Base-by-base conservation (phyloP, 2,113 vertebrate species). In the Atlantisia rogersi region DNA sequence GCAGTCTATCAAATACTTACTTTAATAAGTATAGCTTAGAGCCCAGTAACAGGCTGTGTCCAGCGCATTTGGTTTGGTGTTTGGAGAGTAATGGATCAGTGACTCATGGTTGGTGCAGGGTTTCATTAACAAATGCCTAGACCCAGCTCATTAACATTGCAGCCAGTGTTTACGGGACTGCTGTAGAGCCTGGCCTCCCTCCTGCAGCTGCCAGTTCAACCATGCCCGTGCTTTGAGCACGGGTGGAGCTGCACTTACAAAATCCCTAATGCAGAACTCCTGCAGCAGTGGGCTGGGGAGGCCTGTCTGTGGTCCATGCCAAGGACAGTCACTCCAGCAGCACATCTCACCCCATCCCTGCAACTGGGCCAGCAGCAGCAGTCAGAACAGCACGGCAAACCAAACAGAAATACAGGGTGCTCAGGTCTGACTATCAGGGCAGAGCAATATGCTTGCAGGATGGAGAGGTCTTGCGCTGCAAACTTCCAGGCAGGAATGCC, bases 301-400 rank as follows among this genome's bases (percentile, higher is more conserved):
- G 75, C 55, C 79, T 29, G 22, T 16, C 37, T 63, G 56, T 40
- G 85, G 75, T 26, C 42, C 0, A 0, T 1, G 4, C 77, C 4
- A 3, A 74, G 64, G 60, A 67, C 37, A 46, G 76, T 32, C n/a
- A 12, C 76, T 24, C 79, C 3, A 6, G 28, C 5, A 9, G 42
- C 69, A 85, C 4, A 10, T 42, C 69, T 82, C 0, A 0, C 29
- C 60, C 55, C 0, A 0, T 52, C 48, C 64, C 58, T 0, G 2
- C 68, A 56, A 28, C 58, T 1, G 0, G 58, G 40, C 56, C 7
- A 4, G 64, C 48, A 92, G 92, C 83, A 82, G 75, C 37, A 55
- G 88, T 53, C 70, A 62, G 42, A 71, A 60, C 62, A 92, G 81
- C 90, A 91, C n/a, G 1, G 79, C 88, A 96, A 87, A 56, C 67